Evolutionary conservation across 2,888 invertebrate species (phyloP).

Genomic region (Acleris literana): DNA sequence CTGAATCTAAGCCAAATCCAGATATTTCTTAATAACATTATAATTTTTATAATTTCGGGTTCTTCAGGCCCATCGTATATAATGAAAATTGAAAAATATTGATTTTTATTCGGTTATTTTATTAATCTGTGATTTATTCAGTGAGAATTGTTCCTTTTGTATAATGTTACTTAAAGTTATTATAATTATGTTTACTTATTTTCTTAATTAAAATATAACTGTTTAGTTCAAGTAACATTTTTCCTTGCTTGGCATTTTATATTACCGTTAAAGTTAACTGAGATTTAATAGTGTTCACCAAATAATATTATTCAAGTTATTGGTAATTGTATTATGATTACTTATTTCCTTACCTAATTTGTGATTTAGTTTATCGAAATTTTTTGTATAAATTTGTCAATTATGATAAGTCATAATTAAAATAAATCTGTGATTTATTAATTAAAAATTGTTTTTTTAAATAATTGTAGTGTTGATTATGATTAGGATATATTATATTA

Average conservation of each 20-base stretch:
- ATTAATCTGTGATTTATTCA: not conserved
- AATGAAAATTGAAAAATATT: too few species aligned
- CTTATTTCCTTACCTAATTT: conserved; percentile 7
- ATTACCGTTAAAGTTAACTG: conserved; percentile 6
- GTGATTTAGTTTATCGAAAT: not conserved
- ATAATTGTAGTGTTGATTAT: conserved; percentile 4
- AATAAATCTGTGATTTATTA: conserved; percentile 5
- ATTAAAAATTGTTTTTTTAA: conserved; percentile 8
- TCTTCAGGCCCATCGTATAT: too few species aligned
- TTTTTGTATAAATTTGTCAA: not conserved
- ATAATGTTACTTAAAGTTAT: conserved; percentile 6
- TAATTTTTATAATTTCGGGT: too few species aligned
- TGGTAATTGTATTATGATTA: conserved; percentile 2
- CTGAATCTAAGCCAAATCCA: too few species aligned
- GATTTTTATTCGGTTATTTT: too few species aligned
- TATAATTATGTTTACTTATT: not conserved
- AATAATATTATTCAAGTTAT: conserved; percentile 1
- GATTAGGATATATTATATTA: conserved; percentile 6
- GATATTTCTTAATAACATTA: too few species aligned
- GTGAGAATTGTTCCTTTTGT: conserved; percentile 6
- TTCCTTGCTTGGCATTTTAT: conserved; percentile 2
- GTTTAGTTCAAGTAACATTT: too few species aligned
- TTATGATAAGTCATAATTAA: conserved; percentile 1
- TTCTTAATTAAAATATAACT: too few species aligned
- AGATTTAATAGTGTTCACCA: conserved; percentile 6